These are phyloP conservation scores for Euclidia mi DNA, from an alignment of 2,888 invertebrate genomes.

Conservation along the genomic window DNA sequence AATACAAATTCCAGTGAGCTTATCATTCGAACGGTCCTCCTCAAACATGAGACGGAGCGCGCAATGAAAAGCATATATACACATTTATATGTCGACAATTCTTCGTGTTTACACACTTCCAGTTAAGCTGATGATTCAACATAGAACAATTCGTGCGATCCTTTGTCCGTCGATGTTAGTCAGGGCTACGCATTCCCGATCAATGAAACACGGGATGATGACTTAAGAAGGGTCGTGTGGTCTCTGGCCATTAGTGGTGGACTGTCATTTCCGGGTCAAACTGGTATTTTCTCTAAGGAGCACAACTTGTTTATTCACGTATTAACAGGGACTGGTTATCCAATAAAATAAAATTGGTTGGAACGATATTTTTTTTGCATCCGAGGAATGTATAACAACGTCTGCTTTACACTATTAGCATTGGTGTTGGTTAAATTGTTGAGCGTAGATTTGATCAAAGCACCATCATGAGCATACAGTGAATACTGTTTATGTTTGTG, in stretches of 20 bases:
- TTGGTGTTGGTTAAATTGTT: no score
- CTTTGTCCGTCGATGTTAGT: slow-evolving; percentile 60
- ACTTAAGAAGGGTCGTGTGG: slow-evolving; percentile 44
- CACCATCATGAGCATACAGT: no score
- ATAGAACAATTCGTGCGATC: slow-evolving; percentile 54
- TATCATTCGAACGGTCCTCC: not conserved
- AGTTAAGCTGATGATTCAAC: slow-evolving; percentile 55
- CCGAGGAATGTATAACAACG: no score
- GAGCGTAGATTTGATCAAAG: no score
- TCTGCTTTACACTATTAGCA: no score
- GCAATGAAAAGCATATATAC: slow-evolving; percentile 38
- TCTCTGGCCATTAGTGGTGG: slow-evolving; percentile 42
- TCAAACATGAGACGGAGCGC: slow-evolving; percentile 16
- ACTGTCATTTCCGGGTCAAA: slow-evolving; percentile 52
- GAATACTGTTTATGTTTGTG: no score
- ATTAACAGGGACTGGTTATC: slow-evolving; percentile 40
- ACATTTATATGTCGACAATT: slow-evolving; percentile 30
- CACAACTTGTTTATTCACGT: slow-evolving; percentile 33
- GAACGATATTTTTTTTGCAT: no score
- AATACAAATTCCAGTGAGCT: slow-evolving; percentile 15
- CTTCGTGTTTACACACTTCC: slow-evolving; percentile 44
- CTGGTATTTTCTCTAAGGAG: slow-evolving; percentile 32
- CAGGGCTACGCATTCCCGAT: slow-evolving; percentile 67
- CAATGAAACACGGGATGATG: slow-evolving; percentile 62
- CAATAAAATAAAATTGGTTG: slow-evolving; percentile 7